These are phyloP conservation scores for Eristalis tenax DNA, from an alignment of 2,888 invertebrate species.

Conservation along the genomic window DNA sequence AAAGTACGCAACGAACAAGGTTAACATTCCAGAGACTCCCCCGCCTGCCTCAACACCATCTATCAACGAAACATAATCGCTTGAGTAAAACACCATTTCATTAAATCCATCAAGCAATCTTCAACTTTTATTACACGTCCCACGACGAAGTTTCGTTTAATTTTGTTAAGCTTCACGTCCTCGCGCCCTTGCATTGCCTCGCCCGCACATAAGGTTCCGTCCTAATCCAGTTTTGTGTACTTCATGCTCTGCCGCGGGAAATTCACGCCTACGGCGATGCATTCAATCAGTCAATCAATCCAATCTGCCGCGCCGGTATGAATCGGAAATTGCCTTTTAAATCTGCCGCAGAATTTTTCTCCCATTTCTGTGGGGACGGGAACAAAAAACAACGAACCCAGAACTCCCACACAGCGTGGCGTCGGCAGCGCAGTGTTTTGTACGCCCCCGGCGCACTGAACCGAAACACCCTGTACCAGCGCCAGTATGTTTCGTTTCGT, in stretches of 20 bases:
- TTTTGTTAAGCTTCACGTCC: not conserved
- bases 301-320: constrained; percentile 27
- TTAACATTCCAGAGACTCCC: not conserved
- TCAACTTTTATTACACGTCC: not conserved
- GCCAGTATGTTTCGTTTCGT: constrained; percentile 1
- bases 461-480: constrained; percentile 52
- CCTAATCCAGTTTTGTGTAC: constrained; percentile 37
- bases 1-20: not conserved
- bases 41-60: not conserved
- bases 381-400: not conserved
- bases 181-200: not conserved
- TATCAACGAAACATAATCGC: not conserved
- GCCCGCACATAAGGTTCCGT: constrained; percentile 5
- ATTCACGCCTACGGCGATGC: constrained; percentile 39
- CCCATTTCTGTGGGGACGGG: not conserved
- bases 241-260: constrained; percentile 21
- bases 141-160: not conserved
- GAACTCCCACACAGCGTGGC: constrained; percentile 9
- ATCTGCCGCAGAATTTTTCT: constrained; percentile 19
- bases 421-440: constrained; percentile 3
- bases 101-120: not conserved
- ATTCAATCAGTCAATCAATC: constrained; percentile 61
- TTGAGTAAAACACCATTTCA: not conserved
- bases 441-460: constrained; percentile 43
- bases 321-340: constrained; percentile 47